These are phyloP conservation scores for Rhynchomys soricoides DNA, from an alignment of 2,113 vertebrate genomes.

Conservation along the genomic window DNA sequence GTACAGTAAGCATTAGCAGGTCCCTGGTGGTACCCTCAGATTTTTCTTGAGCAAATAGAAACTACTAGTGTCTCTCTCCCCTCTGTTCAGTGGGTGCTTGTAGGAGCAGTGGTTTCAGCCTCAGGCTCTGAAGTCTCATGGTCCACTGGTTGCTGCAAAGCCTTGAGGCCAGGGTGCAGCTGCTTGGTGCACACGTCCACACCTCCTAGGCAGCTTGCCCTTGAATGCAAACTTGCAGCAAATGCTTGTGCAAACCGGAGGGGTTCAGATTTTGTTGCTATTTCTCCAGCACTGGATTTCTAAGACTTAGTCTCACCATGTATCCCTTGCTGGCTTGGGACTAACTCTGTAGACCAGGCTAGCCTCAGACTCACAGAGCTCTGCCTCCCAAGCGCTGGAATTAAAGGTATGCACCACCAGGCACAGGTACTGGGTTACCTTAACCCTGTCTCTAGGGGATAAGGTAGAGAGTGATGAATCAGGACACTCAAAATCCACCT, in stretches of 20 bases:
- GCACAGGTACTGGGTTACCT: background rate
- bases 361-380: background rate
- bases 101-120: background rate
- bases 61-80: background rate
- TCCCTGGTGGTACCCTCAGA: background rate
- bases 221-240: background rate
- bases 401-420: background rate
- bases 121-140: background rate
- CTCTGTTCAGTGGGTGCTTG: background rate
- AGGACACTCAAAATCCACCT: too few relatives aligned
- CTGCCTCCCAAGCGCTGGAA: background rate
- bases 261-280: background rate
- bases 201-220: background rate
- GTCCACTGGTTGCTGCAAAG: background rate
- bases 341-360: background rate
- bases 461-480: background rate
- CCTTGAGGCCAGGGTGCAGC: background rate
- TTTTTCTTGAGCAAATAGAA: background rate
- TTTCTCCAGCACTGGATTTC: conserved; percentile 5
- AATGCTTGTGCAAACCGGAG: background rate
- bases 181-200: background rate
- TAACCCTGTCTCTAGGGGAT: background rate
- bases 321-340: background rate
- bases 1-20: too few relatives aligned
- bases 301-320: background rate